Evolutionary conservation across 2,113 vertebrate species (phyloP), one percentile per base, ranked within the genome.

Genomic region (Hemichromis elongatus): DNA sequence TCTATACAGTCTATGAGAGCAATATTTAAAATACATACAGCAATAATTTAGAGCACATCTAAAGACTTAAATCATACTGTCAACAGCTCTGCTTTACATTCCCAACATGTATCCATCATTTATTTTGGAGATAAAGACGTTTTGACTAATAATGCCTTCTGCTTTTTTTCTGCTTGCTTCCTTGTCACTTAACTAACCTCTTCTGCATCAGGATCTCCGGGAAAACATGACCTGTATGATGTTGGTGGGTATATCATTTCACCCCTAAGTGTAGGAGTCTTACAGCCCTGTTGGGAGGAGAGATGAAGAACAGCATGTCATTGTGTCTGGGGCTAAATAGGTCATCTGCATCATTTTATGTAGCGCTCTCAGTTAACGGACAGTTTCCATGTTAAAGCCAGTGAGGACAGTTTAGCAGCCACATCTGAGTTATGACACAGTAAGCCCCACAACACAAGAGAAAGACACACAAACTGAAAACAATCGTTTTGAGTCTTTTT

Each of bases 201-300:
- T 61, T 80, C 55, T 79, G 93, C 59, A 12, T 82, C 92, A 95
- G 95, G 95, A 91, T 94, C 93, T 66, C 91, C 93, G n/a, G 91
- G 93, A 54, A 96, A 94, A 88, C 94, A 92, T 59, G 93, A 95
- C 91, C 92, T 93, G 80, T 95, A 92, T 89, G 90, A 90, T 66
- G 80, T 81, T n/a, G 95, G 94, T 95, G 94, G 92, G 94, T 96
- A 94, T 55, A 35, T 28, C 9, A 47, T 40, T 37, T 79, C 26
- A 35, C 28, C 19, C 12, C 3, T 42, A 30, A 68, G 35, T 86
- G 83, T 77, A 11, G 14, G 61, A 3, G 11, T 28, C 21, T 10
- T n/a, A 68, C 77, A 40, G 24, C 24, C 21, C 8, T 28, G 1
- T 35, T 61, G 30, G 24, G 59, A n/a, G n/a, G n/a, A n/a, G n/a